A percentile compares a stretch with the other conserved stretches of the same genome.
Conservation (phyloP, 2,888 invertebrate genomes). For the Neoascia interrupta region DNA sequence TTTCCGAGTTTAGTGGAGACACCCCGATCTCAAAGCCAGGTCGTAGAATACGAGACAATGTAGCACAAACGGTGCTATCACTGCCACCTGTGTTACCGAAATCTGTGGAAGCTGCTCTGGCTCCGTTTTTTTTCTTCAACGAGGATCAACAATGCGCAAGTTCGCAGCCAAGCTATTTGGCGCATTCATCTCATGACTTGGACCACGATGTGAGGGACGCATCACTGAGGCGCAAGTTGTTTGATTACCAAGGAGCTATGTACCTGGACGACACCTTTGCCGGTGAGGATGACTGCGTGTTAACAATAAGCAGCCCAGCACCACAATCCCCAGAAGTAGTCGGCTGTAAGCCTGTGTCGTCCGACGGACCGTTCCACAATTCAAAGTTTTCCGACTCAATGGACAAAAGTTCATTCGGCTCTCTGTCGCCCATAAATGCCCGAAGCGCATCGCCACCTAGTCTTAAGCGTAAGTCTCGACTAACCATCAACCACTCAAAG, state of each 20-base stretch:
- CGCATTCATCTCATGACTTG: too few relatives aligned
- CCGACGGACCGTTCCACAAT: conserved; percentile 31
- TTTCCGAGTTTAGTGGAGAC: conserved; percentile 73
- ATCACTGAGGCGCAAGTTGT: conserved; percentile 78
- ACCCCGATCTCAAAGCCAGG: conserved; percentile 75
- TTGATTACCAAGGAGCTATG: conserved; percentile 75
- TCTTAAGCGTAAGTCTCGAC: conserved; percentile 23
- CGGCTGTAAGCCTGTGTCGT: neutral
- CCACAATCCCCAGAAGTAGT: conserved; percentile 65
- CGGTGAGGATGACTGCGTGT: conserved; percentile 15
- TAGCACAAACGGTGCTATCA: conserved; percentile 82
- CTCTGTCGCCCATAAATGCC: conserved; percentile 77
- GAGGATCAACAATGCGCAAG: conserved; percentile 75
- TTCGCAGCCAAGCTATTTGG: too few relatives aligned
- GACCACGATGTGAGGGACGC: conserved; percentile 75
- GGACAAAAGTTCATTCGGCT: conserved; percentile 77
- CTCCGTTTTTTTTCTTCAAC: conserved; percentile 82
- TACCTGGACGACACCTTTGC: conserved; percentile 70
- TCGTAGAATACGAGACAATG: conserved; percentile 77
- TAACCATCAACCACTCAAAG: neutral
- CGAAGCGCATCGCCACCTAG: conserved; percentile 56
- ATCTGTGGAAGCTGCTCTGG: conserved; percentile 82
- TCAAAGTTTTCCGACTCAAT: conserved; percentile 75
- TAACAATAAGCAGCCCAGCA: conserved; percentile 69
- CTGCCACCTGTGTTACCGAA: conserved; percentile 82